Evolutionary conservation across 2,888 invertebrate species (phyloP), one percentile per base, ranked within the genome.

Genomic region (Orthosia cruda): DNA sequence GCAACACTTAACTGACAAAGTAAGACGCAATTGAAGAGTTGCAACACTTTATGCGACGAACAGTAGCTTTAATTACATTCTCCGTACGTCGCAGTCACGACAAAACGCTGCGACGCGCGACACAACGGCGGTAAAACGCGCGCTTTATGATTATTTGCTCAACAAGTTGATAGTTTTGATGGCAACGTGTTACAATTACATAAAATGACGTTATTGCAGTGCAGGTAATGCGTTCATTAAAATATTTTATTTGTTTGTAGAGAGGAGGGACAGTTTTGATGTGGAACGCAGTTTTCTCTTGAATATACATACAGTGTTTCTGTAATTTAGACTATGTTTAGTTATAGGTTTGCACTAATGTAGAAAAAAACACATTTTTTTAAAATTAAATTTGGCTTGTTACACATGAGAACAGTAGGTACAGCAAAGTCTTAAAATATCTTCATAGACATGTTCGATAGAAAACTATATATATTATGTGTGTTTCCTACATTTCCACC

Each of bases 91-190:
- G 81, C 69, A 80, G 77, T 89, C 81, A 88, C 83, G 85, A 86
- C 89, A 80, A 84, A 87, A 87, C 81, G 84, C 86, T 67, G 70
- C 69, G 81, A 86, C 87, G 64, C 77, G 86, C 74, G 74, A 75
- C 77, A 59, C 68, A 58, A 64, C 77, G 82, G 62, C 62, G 80
- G 80, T 88, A 85, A 86, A 88, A 86, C 80, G 81, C 73, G 80
- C 88, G 84, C 88, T 94, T 94, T 95, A 94, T 93, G 92, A 92
- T 93, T 94, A 93, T 94, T 93, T 92, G 92, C 87, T 93, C 94
- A 95, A 94, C 93, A 94, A 92, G 94, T 94, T 91, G 83, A 88
- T 85, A 88, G 85, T 85, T 85, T 79, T 86, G 66, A 86, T 80
- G 87, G 77, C 55, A 72, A 75, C 74, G 74, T 70, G 81, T 84